Evolutionary conservation across 35 echinoderm and acorn worm genomes (phyloP), one percentile per base, ranked within the genome.

Genomic region (Apostichopus parvimensis): DNA sequence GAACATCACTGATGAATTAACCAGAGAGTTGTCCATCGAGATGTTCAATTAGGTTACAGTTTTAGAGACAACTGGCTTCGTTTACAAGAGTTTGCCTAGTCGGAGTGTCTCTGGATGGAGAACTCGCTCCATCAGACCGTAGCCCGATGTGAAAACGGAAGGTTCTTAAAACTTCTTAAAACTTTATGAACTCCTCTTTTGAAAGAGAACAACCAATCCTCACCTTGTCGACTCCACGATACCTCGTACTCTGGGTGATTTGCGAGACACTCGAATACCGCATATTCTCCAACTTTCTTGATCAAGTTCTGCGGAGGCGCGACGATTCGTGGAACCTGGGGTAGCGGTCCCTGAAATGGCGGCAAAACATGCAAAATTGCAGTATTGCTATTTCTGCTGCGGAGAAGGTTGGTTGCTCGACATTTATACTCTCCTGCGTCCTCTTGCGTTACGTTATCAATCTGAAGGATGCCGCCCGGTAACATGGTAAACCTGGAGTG

Each of bases 261-360:
- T 72, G 89, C 89, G 10, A 91, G 18, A 52, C 89, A 91, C 56
- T 91, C 89, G 73, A 91, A 21, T 5, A 77, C 89, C 6, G 89
- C 89, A 91, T 78, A 91, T n/a, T 91, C 89, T 57, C 89, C 89
- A 54, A 79, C 89, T 10, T 9, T 52, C 22, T 55, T 91, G 8
- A 79, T 53, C n/a, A 55, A 18, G 13, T 53, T 56, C 89, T 77
- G 71, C 5, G 89, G 89, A 14, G 72, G 72, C 8, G 73, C 77
- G 0, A 56, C 11, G 21, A 91, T 91, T 79, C 79, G 73, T 56
- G 89, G 89, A 8, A 79, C 89, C 77, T 77, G 54, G 6, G 76
- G 89, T 78, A 79, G 54, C 55, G 71, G 17, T 15, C 89, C 89
- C 6, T 79, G 22, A 61, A 23, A 77, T n/a, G 72, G 71, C 21